Conservation (phyloP, 2,888 invertebrate genomes). For the Sesamia inferens region DNA sequence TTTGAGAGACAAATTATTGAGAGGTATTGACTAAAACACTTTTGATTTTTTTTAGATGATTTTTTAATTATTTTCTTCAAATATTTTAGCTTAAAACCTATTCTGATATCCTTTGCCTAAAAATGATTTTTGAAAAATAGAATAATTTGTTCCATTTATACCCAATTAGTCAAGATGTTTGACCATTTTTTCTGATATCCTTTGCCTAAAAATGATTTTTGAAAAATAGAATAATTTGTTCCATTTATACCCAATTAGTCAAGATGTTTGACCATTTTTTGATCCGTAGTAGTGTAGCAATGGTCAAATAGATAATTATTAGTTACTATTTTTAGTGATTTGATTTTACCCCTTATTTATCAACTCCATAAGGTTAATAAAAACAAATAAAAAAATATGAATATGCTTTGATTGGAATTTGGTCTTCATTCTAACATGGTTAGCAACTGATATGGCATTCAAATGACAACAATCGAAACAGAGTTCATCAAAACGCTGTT, state of each 20-base stretch:
- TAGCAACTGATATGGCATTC: not conserved
- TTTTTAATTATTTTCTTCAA: conserved; percentile 23
- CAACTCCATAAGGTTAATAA: not conserved
- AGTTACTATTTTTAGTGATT: no score
- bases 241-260: conserved; percentile 30
- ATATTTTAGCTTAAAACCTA: conserved; percentile 17
- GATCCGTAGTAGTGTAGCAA: no score
- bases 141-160: no score
- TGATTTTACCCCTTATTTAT: not conserved
- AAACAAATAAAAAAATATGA: not conserved
- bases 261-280: not conserved
- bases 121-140: no score
- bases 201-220: not conserved
- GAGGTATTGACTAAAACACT: conserved; percentile 4
- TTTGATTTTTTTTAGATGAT: conserved; percentile 10
- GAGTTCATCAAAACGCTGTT: not conserved
- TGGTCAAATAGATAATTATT: no score
- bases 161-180: no score
- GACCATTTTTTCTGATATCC: no score
- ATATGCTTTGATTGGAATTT: not conserved
- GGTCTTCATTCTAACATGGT: not conserved
- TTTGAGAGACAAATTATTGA: not conserved
- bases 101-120: no score
- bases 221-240: not conserved
- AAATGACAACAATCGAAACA: conserved; percentile 2